Base-by-base conservation (phyloP, 1,140 invertebrate genomes). In the Leptinotarsa defecta region DNA sequence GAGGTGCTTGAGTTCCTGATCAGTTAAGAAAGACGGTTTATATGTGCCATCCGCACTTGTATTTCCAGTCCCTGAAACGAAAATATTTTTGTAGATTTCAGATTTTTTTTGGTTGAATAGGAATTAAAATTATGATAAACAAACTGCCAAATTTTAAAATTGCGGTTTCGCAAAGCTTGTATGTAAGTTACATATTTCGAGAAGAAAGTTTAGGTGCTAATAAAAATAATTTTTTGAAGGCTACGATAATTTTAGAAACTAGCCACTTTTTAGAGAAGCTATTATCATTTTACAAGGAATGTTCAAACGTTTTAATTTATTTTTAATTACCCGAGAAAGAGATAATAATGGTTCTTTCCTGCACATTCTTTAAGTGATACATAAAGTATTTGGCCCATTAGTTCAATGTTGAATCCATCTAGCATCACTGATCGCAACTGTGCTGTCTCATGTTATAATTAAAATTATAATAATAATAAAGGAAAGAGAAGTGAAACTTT, bases 1-100 rank as follows among this genome's bases (percentile, higher is more conserved):
- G 72, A 99, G 89, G 88, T 99, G 98, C 86, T 99, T 99, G 20
- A 99, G 87, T 86, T 99, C 98, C 86, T 99, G 97, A 88, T 99
- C 98, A 57, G 98, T 99, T 34, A 99, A 89, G 86, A 99, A 99
- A 3, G 97, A 98, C 15, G 98, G 98, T 87, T 99, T 99, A 86
- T 98, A 99, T 1, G 95, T 94, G 43, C 95, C 96, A 88, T 98
- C 96, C 49, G 91, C 92, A 76, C 92, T 95, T 17, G 96, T 98
- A 86, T 98, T 98, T 1, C 96, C 96, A 20, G 96, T 98, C 65
- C 96, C 95, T 52, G 48, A 71, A 48, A 43, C 27, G 11, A 48
- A 43, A 34, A 77, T 43, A 43, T 8, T 43, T 34, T 43, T 43
- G 8, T 43, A 11, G 6, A 3, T 43, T 43, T 43, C 34, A 43